phyloP scores from a whole-genome alignment of 2,888 invertebrate genomes.

The Microctonus hyperodae region DNA sequence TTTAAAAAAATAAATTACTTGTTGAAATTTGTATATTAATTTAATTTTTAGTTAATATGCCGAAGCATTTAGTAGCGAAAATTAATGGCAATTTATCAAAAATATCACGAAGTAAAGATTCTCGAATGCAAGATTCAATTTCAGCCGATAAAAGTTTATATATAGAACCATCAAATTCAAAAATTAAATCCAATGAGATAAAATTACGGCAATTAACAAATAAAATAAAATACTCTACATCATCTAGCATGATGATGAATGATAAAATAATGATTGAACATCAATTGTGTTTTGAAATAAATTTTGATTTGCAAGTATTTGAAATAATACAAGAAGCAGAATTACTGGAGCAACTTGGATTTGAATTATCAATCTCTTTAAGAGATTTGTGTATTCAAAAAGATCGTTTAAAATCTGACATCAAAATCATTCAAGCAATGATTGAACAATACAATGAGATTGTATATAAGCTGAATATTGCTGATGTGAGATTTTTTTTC shows the following conservation, averaged over 20 bases:
- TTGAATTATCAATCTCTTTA: slow-evolving; percentile 65
- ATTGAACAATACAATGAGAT: slow-evolving; percentile 73
- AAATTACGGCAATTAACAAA: slow-evolving; percentile 24
- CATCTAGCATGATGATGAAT: slow-evolving; percentile 65
- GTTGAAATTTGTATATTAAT: neutral
- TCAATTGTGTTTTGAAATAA: slow-evolving; percentile 71
- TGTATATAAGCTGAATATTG: slow-evolving; percentile 71
- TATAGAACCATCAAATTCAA: slow-evolving; percentile 25
- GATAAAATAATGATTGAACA: slow-evolving; percentile 74
- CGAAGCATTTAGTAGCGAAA: neutral
- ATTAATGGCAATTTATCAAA: neutral
- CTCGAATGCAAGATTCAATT: neutral
- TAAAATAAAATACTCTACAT: slow-evolving; percentile 32
- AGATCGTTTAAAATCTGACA: slow-evolving; percentile 71
- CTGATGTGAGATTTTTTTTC: slow-evolving; percentile 67
- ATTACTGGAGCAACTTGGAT: slow-evolving; percentile 76
- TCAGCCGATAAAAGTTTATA: slow-evolving; percentile 7
- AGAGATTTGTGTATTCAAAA: slow-evolving; percentile 70
- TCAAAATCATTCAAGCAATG: slow-evolving; percentile 69
- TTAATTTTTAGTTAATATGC: neutral
- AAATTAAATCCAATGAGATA: slow-evolving; percentile 25
- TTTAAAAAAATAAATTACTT: neutral
- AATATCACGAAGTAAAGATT: slow-evolving; percentile 10
- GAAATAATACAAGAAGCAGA: slow-evolving; percentile 76
- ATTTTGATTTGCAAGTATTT: slow-evolving; percentile 73